phyloP scores from a whole-genome alignment of 1,140 invertebrate species.

The Ptiloglossa arizonensis region DNA sequence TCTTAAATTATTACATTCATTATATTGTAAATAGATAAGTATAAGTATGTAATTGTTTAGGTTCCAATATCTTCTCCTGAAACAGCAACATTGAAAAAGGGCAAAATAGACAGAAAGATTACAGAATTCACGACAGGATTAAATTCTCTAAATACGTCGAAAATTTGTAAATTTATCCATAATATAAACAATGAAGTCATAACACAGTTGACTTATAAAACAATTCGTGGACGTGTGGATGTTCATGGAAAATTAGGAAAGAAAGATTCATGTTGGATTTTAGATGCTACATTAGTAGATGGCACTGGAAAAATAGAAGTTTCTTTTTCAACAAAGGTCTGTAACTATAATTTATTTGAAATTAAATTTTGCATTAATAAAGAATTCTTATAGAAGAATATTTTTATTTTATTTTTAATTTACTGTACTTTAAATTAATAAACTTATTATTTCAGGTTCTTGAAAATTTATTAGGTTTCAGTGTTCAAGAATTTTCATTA shows the following conservation, averaged over 20 bases:
- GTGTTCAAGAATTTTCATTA: slow-evolving; percentile 68
- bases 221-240: slow-evolving; percentile 64
- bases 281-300: slow-evolving; percentile 72
- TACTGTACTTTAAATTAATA: background rate
- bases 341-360: background rate
- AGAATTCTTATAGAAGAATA: too few relatives aligned
- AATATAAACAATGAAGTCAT: slow-evolving; percentile 58
- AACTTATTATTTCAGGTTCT: slow-evolving; percentile 68
- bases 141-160: slow-evolving; percentile 2
- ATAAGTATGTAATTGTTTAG: slow-evolving; percentile 35
- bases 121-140: slow-evolving; percentile 50
- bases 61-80: slow-evolving; percentile 35
- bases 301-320: slow-evolving; percentile 69
- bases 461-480: slow-evolving; percentile 71
- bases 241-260: slow-evolving; percentile 65
- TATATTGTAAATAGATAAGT: background rate
- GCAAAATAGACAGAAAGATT: slow-evolving; percentile 55
- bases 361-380: slow-evolving; percentile 20
- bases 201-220: slow-evolving; percentile 49
- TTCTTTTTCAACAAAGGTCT: slow-evolving; percentile 73
- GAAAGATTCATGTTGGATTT: slow-evolving; percentile 63
- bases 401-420: slow-evolving; percentile 11
- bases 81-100: slow-evolving; percentile 46
- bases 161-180: slow-evolving; percentile 66
- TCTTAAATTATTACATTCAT: background rate